These are phyloP conservation scores for Mergus octosetaceus DNA, from an alignment of 2,797 vertebrate species.

Conservation along the genomic window DNA sequence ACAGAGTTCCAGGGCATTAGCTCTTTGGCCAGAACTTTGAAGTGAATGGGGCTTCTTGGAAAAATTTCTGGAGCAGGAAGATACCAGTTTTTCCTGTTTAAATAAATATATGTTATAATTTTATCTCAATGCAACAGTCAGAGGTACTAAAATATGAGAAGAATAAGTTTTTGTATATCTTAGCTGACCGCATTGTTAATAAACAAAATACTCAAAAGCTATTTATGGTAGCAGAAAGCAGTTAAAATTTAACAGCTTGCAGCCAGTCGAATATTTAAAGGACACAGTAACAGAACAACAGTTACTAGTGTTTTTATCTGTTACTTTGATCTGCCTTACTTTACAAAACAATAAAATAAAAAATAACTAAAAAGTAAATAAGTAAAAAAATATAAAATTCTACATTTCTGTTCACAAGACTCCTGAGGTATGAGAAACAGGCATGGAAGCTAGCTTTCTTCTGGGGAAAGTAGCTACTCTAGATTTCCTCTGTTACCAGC, in stretches of 20 bases:
- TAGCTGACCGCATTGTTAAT: neutral
- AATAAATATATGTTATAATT: neutral
- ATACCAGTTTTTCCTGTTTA: constrained; percentile 94
- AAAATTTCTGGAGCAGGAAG: constrained; percentile 87
- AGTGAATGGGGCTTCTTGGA: constrained; percentile 83
- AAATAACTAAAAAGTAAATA: neutral
- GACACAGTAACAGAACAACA: neutral
- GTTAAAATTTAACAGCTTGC: neutral
- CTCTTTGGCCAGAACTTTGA: constrained; percentile 87
- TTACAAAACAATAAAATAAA: neutral
- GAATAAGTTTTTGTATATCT: neutral
- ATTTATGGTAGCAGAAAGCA: neutral
- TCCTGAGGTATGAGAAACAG: neutral
- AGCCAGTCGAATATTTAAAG: neutral
- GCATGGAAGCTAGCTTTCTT: neutral
- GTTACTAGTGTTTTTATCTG: neutral
- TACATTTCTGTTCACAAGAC: neutral
- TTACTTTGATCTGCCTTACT: neutral
- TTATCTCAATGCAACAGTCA: neutral
- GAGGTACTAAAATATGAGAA: neutral
- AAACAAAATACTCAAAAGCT: neutral
- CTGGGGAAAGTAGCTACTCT: neutral
- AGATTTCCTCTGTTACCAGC: neutral
- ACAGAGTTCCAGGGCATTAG: constrained; percentile 83
- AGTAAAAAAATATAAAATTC: neutral